Percentiles rank a stretch among this genome's conserved stretches.
These are phyloP conservation scores for Diarsia brunnea DNA, from an alignment of 2,888 invertebrate species.

Conservation along the genomic window DNA sequence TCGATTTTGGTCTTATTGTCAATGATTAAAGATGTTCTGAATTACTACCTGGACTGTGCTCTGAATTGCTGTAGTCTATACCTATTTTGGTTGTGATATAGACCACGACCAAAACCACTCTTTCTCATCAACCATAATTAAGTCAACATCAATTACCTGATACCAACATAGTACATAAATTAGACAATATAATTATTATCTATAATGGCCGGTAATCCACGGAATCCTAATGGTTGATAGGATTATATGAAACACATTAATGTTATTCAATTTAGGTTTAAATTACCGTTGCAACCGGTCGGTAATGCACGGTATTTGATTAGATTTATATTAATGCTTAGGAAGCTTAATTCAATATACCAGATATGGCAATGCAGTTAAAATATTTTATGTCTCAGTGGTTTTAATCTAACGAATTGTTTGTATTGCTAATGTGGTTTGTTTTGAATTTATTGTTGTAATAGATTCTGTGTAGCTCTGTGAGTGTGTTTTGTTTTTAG, in stretches of 20 bases:
- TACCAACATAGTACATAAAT: slow-evolving; percentile 13
- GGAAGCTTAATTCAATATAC: slow-evolving; percentile 64
- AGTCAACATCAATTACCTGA: slow-evolving; percentile 4
- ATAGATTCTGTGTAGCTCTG: slow-evolving; percentile 32
- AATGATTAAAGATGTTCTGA: neutral
- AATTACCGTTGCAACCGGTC: slow-evolving; percentile 61
- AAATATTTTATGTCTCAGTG: slow-evolving; percentile 60
- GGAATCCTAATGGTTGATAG: slow-evolving; percentile 78
- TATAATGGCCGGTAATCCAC: slow-evolving; percentile 46
- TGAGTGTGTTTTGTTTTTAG: slow-evolving; percentile 26
- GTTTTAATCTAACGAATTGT: slow-evolving; percentile 58
- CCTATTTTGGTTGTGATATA: no score
- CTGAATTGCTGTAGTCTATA: no score
- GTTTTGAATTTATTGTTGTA: slow-evolving; percentile 54
- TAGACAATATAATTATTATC: slow-evolving; percentile 37
- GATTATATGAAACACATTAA: slow-evolving; percentile 80
- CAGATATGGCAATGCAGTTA: slow-evolving; percentile 52
- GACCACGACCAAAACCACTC: neutral
- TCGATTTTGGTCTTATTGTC: neutral
- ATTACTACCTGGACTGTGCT: neutral
- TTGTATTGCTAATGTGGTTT: slow-evolving; percentile 48
- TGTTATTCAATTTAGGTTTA: slow-evolving; percentile 79
- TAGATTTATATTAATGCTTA: slow-evolving; percentile 66
- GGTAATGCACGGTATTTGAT: slow-evolving; percentile 52
- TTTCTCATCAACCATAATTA: slow-evolving; percentile 3